Percentiles rank a stretch among this genome's conserved stretches.
phyloP scores from a whole-genome alignment of 2,797 vertebrate genomes.

The Sebastes diaconus region DNA sequence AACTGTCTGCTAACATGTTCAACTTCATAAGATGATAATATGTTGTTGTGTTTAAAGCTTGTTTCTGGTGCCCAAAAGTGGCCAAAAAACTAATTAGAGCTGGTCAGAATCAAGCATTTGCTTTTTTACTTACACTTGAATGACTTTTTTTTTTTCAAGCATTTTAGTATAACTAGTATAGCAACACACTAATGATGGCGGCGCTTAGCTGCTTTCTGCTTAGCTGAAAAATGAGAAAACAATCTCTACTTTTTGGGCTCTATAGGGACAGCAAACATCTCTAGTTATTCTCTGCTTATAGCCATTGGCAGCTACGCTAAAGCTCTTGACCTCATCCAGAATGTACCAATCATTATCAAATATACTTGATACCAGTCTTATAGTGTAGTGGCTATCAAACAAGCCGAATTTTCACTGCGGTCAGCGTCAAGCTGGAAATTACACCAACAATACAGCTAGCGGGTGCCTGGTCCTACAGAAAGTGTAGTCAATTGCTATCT shows the following conservation, averaged over 20 bases:
- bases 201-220: background rate
- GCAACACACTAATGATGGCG: background rate
- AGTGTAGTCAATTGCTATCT: conserved; percentile 49
- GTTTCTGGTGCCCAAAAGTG: background rate
- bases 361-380: background rate
- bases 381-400: background rate
- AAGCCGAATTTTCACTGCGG: background rate
- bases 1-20: background rate
- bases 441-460: conserved; percentile 29
- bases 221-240: background rate
- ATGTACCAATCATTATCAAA: background rate
- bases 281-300: background rate
- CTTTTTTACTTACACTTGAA: background rate
- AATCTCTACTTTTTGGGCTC: background rate
- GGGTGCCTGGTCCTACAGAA: conserved; percentile 16
- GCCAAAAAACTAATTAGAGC: background rate
- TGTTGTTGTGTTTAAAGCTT: background rate
- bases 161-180: background rate
- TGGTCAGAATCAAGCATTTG: background rate
- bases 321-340: background rate
- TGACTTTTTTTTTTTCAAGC: background rate
- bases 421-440: conserved; percentile 12
- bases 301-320: background rate
- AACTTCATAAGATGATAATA: background rate
- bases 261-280: background rate